Base-by-base conservation (phyloP, 2,797 vertebrate genomes). In the Gadopsis marmoratus region DNA sequence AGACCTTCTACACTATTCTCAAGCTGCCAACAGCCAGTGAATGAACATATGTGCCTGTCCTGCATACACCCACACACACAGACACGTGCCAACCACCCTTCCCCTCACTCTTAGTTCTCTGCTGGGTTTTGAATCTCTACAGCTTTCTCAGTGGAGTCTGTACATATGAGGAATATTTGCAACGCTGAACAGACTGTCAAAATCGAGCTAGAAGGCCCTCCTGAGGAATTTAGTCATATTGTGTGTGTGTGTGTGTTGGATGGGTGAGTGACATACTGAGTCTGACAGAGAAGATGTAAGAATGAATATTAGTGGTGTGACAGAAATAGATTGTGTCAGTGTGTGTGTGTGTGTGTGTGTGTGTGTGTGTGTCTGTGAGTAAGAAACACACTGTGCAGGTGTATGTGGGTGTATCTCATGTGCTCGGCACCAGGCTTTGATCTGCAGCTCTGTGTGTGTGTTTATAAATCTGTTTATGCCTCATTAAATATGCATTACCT, bases 401-500 rank as follows among this genome's bases (percentile, higher is more conserved):
- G 51, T 70, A 43, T 62, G 54, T 59, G 47, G 16, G 66, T 82
- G 74, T 64, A 60, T 83, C 59, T 55, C 31, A 61, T 64, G 68
- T 87, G 78, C 69, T 86, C n/a, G 14, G 61, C 65, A 43, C 54
- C 45, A 37, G 81, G 61, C 79, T 87, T 81, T 88, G 69, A 86
- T 84, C 83, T 75, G 68, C 63, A 47, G 68, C 63, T 70, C 51
- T 51, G 47, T 69, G 76, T 78, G 73, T 79, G 71, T 84, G 89
- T 91, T 93, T 93, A 92, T 91, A 91, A 94, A 94, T 94, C 90
- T 86, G 86, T 94, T 94, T 92, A 94, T 71, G 92, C 94, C 93
- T 96, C 94, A 96, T 96, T 95, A 94, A 94, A 94, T 95, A 95
- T 95, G 93, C 92, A 96, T 96, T 96, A 95, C 92, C 93, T 94